Evolutionary conservation across 2,113 vertebrate species (phyloP), one percentile per base, ranked within the genome.

Genomic region (Zapornia atra): DNA sequence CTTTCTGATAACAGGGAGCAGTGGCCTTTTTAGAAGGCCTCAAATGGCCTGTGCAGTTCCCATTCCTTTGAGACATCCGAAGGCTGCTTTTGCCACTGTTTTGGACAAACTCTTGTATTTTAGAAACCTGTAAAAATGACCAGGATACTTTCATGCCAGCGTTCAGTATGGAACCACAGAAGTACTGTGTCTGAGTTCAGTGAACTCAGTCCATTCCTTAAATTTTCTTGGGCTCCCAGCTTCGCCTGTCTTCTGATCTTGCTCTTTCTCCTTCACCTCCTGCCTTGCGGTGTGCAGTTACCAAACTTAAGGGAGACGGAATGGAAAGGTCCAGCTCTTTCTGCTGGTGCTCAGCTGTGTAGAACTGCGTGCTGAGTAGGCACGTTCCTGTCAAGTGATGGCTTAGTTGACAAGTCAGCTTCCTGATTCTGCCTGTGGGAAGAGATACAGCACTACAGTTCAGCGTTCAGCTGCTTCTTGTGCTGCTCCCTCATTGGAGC

Each of bases 91-190:
- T 90, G 59, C 50, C 31, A 20, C 31, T 53, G 63, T 44, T 93
- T 79, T 50, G 88, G 65, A 83, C 71, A 61, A 46, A 82, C 59
- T 82, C 63, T 53, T 57, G 21, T 26, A 15, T 87, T 90, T 71
- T 29, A 44, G 59, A 76, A 51, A 46, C 15, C 34, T 79, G 12
- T 5, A 6, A 48, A 91, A 73, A 69, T 34, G 18, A 3, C 26
- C 2, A 5, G 33, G 25, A 10, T 54, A 17, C 8, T 88, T 86
- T 13, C 2, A 15, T 28, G 33, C 38, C 36, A 50, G 36, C 1
- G 2, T 90, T 83, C 82, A 90, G 75, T 59, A 50, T 69, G 65
- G 88, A 95, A 90, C 66, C 44, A 53, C 82, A 90, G 71, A 57
- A 56, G 19, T 46, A 22, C 77, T 54, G 13, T 46, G 88, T 50